A percentile compares a stretch with the other conserved stretches of the same genome.
Evolutionary conservation across 2,888 invertebrate species (phyloP).

Genomic region (Callinectes sapidus): DNA sequence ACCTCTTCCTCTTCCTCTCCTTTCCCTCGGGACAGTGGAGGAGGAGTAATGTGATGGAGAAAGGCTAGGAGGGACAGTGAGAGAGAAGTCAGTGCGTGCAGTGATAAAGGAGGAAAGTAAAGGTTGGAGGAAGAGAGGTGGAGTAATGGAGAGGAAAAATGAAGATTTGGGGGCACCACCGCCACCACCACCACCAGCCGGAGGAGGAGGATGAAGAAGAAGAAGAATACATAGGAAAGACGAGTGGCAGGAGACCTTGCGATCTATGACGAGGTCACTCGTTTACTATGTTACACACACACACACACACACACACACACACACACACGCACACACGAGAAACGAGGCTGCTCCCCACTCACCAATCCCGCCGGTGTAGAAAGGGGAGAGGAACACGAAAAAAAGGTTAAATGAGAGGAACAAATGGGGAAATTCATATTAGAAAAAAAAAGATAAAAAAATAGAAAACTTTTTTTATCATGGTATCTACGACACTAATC

Average conservation of each 20-base stretch:
- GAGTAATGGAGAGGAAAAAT: not conserved
- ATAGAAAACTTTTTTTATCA: no score
- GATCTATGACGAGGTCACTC: no score
- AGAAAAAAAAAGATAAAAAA: no score
- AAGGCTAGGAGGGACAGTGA: not conserved
- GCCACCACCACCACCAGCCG: not conserved
- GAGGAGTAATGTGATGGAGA: not conserved
- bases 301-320: no score
- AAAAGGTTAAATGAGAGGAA: no score
- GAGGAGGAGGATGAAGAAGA: not conserved
- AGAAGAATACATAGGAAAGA: not conserved
- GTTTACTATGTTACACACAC: no score
- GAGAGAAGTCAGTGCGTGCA: constrained; percentile 33
- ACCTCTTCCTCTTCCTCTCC: not conserved
- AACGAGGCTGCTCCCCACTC: no score
- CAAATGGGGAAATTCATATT: no score
- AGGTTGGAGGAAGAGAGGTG: constrained; percentile 15
- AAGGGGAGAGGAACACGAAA: no score
- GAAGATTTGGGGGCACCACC: not conserved
- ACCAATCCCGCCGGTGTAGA: no score
- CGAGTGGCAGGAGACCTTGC: not conserved
- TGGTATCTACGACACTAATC: no score
- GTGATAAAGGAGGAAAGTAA: not conserved
- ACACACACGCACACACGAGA: no score
- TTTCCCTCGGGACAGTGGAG: not conserved